Evolutionary conservation across 2,797 vertebrate genomes (phyloP).

Genomic region (Jordanella pulchra): DNA sequence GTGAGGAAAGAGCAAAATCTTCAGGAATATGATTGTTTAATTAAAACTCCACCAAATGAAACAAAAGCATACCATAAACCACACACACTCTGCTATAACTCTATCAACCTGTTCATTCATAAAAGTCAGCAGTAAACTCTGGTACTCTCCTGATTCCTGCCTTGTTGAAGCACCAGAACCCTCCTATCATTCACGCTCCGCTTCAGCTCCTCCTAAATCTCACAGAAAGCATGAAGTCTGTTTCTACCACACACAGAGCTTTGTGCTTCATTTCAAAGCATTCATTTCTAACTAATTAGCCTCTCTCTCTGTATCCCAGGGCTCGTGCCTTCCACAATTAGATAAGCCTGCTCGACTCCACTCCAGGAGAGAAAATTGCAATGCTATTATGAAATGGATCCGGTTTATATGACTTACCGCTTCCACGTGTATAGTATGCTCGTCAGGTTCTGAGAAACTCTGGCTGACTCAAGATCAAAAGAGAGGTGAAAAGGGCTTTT

Average conservation of each 20-base stretch:
- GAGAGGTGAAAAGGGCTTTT: conserved; percentile 45
- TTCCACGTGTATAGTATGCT: conserved; percentile 44
- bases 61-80: background rate
- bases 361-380: conserved; percentile 54
- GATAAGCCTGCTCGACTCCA: conserved; percentile 69
- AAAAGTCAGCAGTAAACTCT: conserved; percentile 30
- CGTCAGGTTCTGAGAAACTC: conserved; percentile 43
- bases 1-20: background rate
- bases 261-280: conserved; percentile 77
- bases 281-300: conserved; percentile 76
- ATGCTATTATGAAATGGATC: conserved; percentile 73
- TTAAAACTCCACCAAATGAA: background rate
- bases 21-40: background rate
- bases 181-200: conserved; percentile 35
- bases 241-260: conserved; percentile 65
- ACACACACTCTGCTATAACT: background rate
- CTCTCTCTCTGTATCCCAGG: conserved; percentile 66
- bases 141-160: conserved; percentile 16
- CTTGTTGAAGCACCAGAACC: conserved; percentile 34
- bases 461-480: conserved; percentile 64
- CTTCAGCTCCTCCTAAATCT: conserved; percentile 33
- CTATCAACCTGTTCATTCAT: conserved; percentile 28
- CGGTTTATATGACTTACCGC: conserved; percentile 61
- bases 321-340: conserved; percentile 71
- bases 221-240: conserved; percentile 43